Conservation (phyloP, 2,888 invertebrate genomes). For the Orgyia antiqua region DNA sequence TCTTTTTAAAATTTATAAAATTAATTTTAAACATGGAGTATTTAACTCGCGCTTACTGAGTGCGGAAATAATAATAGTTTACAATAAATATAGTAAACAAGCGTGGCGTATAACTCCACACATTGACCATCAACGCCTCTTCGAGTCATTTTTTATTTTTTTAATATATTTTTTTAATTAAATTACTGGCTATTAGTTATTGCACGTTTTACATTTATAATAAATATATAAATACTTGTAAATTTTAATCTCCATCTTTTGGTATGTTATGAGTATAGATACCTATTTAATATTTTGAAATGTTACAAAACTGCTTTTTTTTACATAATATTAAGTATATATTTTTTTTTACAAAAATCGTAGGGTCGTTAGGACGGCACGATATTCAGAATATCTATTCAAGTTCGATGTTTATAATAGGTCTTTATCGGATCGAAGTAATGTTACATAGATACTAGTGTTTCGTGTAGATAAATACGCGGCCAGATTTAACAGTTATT, state of each 20-base stretch:
- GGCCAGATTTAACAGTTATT: constrained; percentile 39
- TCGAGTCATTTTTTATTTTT: constrained; percentile 56
- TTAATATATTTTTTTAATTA: constrained; percentile 68
- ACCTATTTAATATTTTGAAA: constrained; percentile 71
- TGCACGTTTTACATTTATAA: constrained; percentile 78
- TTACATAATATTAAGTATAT: constrained; percentile 64
- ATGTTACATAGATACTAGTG: constrained; percentile 24
- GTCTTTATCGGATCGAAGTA: constrained; percentile 55
- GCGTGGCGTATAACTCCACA: constrained; percentile 25
- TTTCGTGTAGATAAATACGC: constrained; percentile 40
- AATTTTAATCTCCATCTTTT: constrained; percentile 73
- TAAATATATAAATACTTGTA: constrained; percentile 79
- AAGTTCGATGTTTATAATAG: constrained; percentile 74
- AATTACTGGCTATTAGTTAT: constrained; percentile 77
- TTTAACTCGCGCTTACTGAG: constrained; percentile 29
- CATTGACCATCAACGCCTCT: constrained; percentile 55
- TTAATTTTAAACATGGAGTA: constrained; percentile 29
- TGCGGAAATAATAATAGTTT: constrained; percentile 56
- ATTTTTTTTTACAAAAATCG: constrained; percentile 75
- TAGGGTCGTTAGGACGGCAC: constrained; percentile 79
- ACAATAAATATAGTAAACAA: constrained; percentile 73
- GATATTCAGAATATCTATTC: constrained; percentile 70
- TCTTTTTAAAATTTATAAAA: constrained; percentile 26
- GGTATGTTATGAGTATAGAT: constrained; percentile 70
- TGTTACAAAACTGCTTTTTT: constrained; percentile 72